These are phyloP conservation scores for Ginglymostoma cirratum DNA, from an alignment of 2,113 vertebrate species.

Conservation along the genomic window DNA sequence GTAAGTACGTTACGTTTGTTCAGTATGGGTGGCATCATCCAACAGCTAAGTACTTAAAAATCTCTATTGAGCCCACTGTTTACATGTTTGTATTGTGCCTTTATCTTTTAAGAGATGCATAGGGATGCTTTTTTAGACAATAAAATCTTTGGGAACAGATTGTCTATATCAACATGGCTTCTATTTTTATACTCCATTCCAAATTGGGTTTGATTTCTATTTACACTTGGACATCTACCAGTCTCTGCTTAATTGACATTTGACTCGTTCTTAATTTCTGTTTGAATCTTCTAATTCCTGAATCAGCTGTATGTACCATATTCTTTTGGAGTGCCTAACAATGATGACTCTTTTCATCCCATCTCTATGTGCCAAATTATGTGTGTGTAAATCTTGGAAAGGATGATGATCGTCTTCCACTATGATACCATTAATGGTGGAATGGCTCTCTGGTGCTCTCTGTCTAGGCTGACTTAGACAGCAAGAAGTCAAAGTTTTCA, in stretches of 20 bases:
- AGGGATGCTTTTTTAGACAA: not conserved
- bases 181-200: not conserved
- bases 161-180: not conserved
- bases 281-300: not conserved
- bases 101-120: not conserved
- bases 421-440: not conserved
- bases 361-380: not conserved
- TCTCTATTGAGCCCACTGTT: not conserved
- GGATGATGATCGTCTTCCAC: not conserved
- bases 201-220: not conserved
- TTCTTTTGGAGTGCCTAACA: not conserved
- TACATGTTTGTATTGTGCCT: not conserved
- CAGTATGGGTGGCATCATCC: not conserved
- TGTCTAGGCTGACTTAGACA: not conserved
- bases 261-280: not conserved
- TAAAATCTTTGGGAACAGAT: not conserved
- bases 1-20: not conserved
- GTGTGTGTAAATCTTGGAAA: not conserved
- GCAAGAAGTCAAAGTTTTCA: not conserved
- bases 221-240: not conserved
- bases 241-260: not conserved
- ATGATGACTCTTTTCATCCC: not conserved
- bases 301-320: not conserved
- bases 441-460: not conserved
- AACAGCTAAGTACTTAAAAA: not conserved